Base-by-base conservation (phyloP, 2,888 invertebrate genomes). In the Pegoplata infirma region DNA sequence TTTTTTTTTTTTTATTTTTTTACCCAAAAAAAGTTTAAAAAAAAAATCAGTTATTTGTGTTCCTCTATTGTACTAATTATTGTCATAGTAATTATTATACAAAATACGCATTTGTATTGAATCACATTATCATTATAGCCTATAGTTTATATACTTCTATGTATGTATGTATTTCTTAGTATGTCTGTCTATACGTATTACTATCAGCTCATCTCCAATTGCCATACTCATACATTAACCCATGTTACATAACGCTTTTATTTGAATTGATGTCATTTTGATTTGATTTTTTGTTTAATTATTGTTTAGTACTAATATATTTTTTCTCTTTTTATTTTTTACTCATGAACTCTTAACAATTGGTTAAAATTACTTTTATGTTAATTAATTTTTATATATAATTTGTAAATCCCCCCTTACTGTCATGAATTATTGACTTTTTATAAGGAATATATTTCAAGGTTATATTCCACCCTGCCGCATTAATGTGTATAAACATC, bases 171-270 rank as follows among this genome's bases (percentile, higher is more conserved):
- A 55, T 71, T 16, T 46, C n/a, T 59, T 14, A 69, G 58, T 69
- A 63, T 71, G 36, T 71, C 36, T 71, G 36, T 71, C 36, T 66
- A 40, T 61, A 55, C 68, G 68, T 69, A 63, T 63, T 68, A 76
- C 75, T 69, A 76, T 76, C 75, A 76, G 75, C 75, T 76, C 75
- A 75, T 75, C 75, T n/a, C 5, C 36, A 12, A 36, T 56, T 6
- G 28, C 14, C 61, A 55, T 55, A 61, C 19, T 53, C 51, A 51
- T 53, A 61, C 55, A 68, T 69, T 69, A 55, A 76, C 17, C 12
- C 40, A 63, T 63, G 40, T 61, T 59, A 58, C 44, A 51, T 59
- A 53, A 67, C n/a, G 40, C 36, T 47, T 51, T 47, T 61, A 36
- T 21, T 19, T 14, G n/a, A 40, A 47, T 73, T 56, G 17, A 61